Base-by-base conservation (phyloP, 2,113 vertebrate species). In the Pandion haliaetus region DNA sequence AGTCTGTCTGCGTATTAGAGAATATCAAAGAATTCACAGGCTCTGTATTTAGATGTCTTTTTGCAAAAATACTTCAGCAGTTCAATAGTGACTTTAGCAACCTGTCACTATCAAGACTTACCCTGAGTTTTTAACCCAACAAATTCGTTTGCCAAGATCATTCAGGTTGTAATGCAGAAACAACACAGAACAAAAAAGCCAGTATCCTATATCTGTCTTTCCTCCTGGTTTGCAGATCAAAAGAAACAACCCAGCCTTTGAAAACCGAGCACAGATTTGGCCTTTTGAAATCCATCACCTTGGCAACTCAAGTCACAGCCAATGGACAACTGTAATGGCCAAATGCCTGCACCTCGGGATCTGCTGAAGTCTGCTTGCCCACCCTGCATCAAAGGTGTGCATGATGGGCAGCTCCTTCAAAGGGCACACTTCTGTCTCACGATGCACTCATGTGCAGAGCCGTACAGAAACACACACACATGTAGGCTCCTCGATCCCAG, bases 241-340 rank as follows among this genome's bases (percentile, higher is more conserved):
- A 96, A 82, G 90, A 61, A 95, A 90, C 84, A 85, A 67, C 61
- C 15, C 70, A 44, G 90, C 72, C 93, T 96, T 94, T 94, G 92
- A 85, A 93, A 89, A 42, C 47, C 1, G 3, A 96, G 84, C 52
- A 17, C 10, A 18, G 86, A 10, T 65, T 67, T 87, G 93, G 69
- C 86, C 77, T 97, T 96, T 90, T 24, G 81, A 73, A 93, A 91
- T 88, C 38, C 62, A 80, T 96, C 90, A 4, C 96, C 96, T 26
- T 89, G 89, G 90, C 74, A 94, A 95, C 93, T 24, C 80, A 7
- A 58, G 49, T 40, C 65, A 9, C 61, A 17, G 54, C 70, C 83
- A 63, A 20, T 1, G n/a, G 72, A 71, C 88, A 54, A n/a, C 25
- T 5, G 0, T 1, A 20, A 66, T 1, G 23, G 45, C 28, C 40